Conservation (phyloP, 2,888 invertebrate genomes). For the Acheta domesticus region DNA sequence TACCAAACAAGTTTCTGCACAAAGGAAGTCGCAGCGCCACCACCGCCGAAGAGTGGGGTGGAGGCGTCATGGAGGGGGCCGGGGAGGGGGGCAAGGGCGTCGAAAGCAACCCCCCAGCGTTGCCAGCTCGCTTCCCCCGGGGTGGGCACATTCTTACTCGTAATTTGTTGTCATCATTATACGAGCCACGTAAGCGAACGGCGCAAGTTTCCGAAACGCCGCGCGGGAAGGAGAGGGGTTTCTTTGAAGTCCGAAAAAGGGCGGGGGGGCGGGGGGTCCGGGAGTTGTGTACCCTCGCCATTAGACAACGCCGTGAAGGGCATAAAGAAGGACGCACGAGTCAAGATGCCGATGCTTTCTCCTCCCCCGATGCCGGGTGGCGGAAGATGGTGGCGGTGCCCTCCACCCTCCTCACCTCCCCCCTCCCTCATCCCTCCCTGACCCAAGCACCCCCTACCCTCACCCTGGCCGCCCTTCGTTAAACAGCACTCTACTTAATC, state of each 20-base stretch:
- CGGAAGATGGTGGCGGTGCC: no score
- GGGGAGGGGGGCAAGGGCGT: not conserved
- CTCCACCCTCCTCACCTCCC: not conserved
- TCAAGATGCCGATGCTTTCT: not conserved
- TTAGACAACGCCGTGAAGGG: constrained; percentile 9
- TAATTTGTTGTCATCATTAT: constrained; percentile 18
- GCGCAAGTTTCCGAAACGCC: not conserved
- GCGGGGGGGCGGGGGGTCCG: not conserved
- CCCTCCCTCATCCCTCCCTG: no score
- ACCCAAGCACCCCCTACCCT: not conserved
- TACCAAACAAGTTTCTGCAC: constrained; percentile 18
- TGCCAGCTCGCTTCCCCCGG: not conserved
- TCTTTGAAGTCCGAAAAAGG: constrained; percentile 9
- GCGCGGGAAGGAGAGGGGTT: not conserved
- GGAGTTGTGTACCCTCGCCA: not conserved
- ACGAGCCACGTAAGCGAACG: constrained; percentile 6
- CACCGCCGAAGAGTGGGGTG: not conserved
- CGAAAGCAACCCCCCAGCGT: not conserved
- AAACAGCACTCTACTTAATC: constrained; percentile 18
- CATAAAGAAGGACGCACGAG: constrained; percentile 18
- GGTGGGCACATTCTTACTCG: not conserved
- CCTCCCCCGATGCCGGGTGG: not conserved
- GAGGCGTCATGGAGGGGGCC: not conserved
- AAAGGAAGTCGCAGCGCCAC: not conserved
- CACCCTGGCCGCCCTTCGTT: not conserved